These are phyloP conservation scores for Eupithecia subumbrata DNA, from an alignment of 2,888 invertebrate genomes.

Conservation along the genomic window DNA sequence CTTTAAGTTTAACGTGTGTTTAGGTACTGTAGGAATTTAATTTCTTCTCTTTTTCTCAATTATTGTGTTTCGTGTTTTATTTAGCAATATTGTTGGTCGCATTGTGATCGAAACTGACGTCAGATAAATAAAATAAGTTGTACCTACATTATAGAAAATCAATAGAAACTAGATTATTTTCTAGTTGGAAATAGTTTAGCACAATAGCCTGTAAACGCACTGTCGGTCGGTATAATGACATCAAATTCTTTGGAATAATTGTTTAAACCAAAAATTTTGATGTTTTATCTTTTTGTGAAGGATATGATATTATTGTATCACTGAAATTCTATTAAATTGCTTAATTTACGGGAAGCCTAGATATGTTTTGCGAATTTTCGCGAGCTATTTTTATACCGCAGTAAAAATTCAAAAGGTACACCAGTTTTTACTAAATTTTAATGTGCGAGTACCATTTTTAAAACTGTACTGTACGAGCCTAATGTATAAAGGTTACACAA, in stretches of 20 bases:
- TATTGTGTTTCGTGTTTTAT: constrained; percentile 6
- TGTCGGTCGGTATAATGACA: not conserved
- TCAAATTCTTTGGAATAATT: not conserved
- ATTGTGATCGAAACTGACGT: constrained; percentile 23
- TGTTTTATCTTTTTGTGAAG: not conserved
- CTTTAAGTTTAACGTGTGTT: constrained; percentile 54
- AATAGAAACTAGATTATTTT: constrained; percentile 16
- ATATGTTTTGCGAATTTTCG: constrained; percentile 8
- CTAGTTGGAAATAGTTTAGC: constrained; percentile 5
- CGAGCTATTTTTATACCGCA: constrained; percentile 13
- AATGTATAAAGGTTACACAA: not conserved
- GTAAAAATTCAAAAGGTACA: not conserved
- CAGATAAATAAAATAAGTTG: not conserved
- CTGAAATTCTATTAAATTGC: not conserved
- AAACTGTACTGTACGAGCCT: not conserved
- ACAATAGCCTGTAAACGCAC: not conserved
- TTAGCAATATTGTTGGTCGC: constrained; percentile 5
- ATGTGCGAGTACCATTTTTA: not conserved
- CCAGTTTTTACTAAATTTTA: constrained; percentile 8
- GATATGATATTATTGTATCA: not conserved
- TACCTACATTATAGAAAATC: constrained; percentile 1
- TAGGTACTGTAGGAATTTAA: constrained; percentile 17
- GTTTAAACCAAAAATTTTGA: not conserved
- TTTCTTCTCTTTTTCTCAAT: not conserved
- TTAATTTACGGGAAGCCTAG: not conserved